A percentile compares a stretch with the other conserved stretches of the same genome.
phyloP scores from a whole-genome alignment of 2,888 invertebrate genomes.

The Vanessa cardui region DNA sequence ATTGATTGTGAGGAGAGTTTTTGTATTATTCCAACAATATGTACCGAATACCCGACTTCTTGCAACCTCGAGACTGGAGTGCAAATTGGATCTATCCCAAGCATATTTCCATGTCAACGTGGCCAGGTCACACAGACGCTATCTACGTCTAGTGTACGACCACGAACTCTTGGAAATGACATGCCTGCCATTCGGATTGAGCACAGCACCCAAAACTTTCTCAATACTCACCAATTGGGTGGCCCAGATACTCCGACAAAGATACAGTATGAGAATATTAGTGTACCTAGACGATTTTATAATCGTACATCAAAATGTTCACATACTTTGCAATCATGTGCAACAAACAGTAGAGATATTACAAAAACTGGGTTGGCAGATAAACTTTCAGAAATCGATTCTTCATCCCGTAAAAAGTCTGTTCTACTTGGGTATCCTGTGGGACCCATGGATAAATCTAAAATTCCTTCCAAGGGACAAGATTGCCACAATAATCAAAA shows the following conservation, averaged over 20 bases:
- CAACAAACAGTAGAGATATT: not conserved
- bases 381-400: not conserved
- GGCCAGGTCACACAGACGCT: not conserved
- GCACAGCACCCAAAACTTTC: slow-evolving; percentile 34
- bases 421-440: not conserved
- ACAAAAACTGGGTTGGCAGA: not conserved
- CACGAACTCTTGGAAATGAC: slow-evolving; percentile 17
- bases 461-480: slow-evolving; percentile 11
- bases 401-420: not conserved
- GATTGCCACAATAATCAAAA: no score
- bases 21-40: no score
- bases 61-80: not conserved
- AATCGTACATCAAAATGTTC: not conserved
- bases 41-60: not conserved
- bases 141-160: slow-evolving; percentile 32
- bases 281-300: no score
- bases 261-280: not conserved
- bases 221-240: slow-evolving; percentile 40
- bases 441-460: not conserved
- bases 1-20: no score
- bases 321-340: slow-evolving; percentile 3
- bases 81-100: not conserved
- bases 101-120: slow-evolving; percentile 1
- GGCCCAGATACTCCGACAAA: slow-evolving; percentile 34
- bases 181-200: slow-evolving; percentile 38